Evolutionary conservation across 1,140 invertebrate genomes (phyloP).

Genomic region (Mya arenaria): DNA sequence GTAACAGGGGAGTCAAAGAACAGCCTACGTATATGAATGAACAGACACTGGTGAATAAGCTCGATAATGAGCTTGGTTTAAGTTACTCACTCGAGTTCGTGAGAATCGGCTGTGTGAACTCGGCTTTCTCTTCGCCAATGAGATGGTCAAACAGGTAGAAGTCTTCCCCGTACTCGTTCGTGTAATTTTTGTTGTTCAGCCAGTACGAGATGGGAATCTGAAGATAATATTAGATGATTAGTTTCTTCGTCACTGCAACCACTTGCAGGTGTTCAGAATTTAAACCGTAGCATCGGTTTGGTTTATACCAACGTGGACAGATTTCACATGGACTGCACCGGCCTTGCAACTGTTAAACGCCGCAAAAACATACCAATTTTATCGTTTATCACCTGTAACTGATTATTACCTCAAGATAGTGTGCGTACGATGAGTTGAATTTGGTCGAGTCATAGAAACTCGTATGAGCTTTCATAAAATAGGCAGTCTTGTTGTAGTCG

Average conservation of each 20-base stretch:
- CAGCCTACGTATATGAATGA: too few relatives aligned
- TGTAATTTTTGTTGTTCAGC: slow-evolving; percentile 56
- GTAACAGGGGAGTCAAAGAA: too few relatives aligned
- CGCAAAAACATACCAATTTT: too few relatives aligned
- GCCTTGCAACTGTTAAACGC: too few relatives aligned
- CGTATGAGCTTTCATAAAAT: slow-evolving; percentile 28
- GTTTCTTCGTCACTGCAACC: too few relatives aligned
- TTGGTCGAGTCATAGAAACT: slow-evolving; percentile 14
- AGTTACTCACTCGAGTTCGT: slow-evolving; percentile 30
- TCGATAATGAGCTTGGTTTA: too few relatives aligned
- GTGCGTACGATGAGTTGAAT: slow-evolving; percentile 1
- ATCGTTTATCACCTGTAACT: too few relatives aligned
- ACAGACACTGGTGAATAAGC: too few relatives aligned
- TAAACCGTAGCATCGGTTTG: not conserved
- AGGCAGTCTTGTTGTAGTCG: slow-evolving; percentile 19
- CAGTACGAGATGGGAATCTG: slow-evolving; percentile 60
- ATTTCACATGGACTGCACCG: too few relatives aligned
- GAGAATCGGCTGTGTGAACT: not conserved
- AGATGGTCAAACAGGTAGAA: slow-evolving; percentile 52
- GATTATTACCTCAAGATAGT: slow-evolving; percentile 44
- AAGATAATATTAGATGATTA: slow-evolving; percentile 4
- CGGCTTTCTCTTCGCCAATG: slow-evolving; percentile 44
- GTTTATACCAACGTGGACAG: too few relatives aligned
- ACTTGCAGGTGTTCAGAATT: not conserved
- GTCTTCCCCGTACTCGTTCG: slow-evolving; percentile 31